These are phyloP conservation scores for Drosophila lacicola DNA, from an alignment of 2,888 invertebrate genomes.

Conservation along the genomic window DNA sequence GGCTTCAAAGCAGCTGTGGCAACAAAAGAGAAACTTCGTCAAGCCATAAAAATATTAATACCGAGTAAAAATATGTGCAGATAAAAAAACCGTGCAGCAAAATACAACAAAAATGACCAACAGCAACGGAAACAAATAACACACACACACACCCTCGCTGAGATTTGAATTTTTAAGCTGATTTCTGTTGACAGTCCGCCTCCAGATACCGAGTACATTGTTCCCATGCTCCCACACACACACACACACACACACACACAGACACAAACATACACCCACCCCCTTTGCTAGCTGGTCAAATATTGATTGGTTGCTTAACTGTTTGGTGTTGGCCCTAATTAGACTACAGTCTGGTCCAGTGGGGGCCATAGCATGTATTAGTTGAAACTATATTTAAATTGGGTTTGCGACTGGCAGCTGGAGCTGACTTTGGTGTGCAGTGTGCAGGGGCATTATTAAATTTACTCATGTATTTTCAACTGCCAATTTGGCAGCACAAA, in stretches of 20 bases:
- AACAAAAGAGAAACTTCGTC: conserved; percentile 35
- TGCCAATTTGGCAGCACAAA: conserved; percentile 55
- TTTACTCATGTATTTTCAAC: conserved; percentile 47
- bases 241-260: too few relatives aligned
- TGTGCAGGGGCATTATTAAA: conserved; percentile 37
- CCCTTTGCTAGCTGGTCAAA: background rate
- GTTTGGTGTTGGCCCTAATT: conserved; percentile 47
- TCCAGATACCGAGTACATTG: background rate
- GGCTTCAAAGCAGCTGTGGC: conserved; percentile 37
- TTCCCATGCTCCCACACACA: too few relatives aligned
- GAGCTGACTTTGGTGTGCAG: background rate
- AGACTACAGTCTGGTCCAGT: conserved; percentile 16
- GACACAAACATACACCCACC: too few relatives aligned
- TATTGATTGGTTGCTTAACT: conserved; percentile 33
- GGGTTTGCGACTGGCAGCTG: background rate
- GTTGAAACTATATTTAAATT: conserved; percentile 29
- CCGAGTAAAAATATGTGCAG: conserved; percentile 39
- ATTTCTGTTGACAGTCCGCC: conserved; percentile 39
- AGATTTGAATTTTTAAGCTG: conserved; percentile 58
- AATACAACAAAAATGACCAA: background rate
- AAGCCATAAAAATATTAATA: conserved; percentile 58
- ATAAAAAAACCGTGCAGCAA: conserved; percentile 25
- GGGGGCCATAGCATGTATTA: conserved; percentile 5
- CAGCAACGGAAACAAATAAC: conserved; percentile 9
- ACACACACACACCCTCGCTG: background rate